Conservation (phyloP, 2,797 vertebrate genomes). For the Myotis myotis region DNA sequence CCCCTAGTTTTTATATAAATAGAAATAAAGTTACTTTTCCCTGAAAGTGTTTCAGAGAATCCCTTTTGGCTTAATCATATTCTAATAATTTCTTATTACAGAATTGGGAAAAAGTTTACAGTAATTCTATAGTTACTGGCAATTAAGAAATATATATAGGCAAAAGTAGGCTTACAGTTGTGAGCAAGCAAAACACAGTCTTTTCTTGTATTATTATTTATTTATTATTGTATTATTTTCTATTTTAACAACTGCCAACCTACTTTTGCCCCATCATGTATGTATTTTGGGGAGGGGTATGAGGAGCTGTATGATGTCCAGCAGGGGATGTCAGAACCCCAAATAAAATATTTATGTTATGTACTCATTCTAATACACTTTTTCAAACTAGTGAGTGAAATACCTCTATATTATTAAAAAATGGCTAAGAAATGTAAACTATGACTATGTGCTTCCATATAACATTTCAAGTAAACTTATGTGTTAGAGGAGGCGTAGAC, state of each 20-base stretch:
- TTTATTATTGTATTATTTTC: background rate
- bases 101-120: background rate
- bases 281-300: background rate
- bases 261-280: background rate
- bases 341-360: background rate
- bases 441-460: background rate
- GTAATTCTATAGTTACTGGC: background rate
- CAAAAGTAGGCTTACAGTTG: background rate
- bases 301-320: background rate
- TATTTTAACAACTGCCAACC: background rate
- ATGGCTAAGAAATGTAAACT: background rate
- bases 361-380: background rate
- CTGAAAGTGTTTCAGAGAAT: background rate
- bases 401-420: background rate
- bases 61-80: background rate
- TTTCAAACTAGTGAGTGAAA: background rate
- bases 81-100: background rate
- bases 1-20: background rate
- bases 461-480: conserved; percentile 18
- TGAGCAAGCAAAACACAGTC: background rate
- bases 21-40: background rate
- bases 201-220: background rate
- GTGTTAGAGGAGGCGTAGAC: background rate
- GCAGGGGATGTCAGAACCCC: background rate
- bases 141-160: background rate